phyloP scores from a whole-genome alignment of 35 echinoderm and acorn worm genomes.

The Heliocidaris erythrogramma region DNA sequence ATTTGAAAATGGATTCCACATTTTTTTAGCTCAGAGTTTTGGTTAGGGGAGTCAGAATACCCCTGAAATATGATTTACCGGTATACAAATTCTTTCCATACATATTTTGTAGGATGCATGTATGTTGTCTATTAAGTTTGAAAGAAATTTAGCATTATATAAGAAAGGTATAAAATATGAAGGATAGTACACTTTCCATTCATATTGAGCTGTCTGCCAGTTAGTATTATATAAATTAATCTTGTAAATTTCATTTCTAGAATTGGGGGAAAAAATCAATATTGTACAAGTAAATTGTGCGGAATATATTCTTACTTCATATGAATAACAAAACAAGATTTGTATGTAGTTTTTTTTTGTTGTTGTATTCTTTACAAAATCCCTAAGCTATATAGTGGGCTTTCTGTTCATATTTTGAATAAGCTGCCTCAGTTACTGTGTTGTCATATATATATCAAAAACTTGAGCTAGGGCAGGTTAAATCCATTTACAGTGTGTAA shows the following conservation, averaged over 20 bases:
- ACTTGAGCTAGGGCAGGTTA: background rate
- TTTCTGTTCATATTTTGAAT: no score
- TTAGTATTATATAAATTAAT: background rate
- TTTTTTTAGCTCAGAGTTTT: background rate
- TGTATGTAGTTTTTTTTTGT: background rate
- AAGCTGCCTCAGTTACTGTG: no score
- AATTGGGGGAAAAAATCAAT: background rate
- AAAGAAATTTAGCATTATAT: background rate
- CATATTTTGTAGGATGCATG: background rate
- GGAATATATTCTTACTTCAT: background rate
- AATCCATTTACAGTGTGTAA: no score
- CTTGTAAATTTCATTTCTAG: background rate
- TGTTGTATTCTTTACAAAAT: no score
- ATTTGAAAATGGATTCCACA: conserved; percentile 3
- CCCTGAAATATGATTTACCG: background rate
- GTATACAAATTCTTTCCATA: background rate
- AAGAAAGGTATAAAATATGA: background rate
- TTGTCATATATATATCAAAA: background rate
- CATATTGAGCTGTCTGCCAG: background rate
- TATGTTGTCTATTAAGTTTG: background rate
- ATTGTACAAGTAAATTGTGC: background rate
- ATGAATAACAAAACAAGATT: background rate
- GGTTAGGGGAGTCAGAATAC: background rate
- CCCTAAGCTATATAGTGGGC: no score
- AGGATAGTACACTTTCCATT: background rate